Evolutionary conservation across 2,113 vertebrate species (phyloP).

Genomic region (Megaleporinus macrocephalus): DNA sequence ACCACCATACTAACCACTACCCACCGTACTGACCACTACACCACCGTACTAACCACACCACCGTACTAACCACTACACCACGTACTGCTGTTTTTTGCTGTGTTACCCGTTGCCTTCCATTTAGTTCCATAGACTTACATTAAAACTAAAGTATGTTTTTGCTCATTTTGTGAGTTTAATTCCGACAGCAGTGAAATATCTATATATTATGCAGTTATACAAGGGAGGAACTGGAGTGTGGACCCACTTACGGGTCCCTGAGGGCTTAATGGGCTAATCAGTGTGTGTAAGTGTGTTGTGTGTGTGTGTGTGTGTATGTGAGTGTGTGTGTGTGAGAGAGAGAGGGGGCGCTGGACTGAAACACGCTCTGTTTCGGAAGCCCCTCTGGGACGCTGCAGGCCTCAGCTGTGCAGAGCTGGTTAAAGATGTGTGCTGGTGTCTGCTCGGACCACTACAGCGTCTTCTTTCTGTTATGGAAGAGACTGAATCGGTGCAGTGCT

Average conservation of each 20-base stretch:
- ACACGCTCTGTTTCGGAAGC: constrained; percentile 34
- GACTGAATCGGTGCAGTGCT: constrained; percentile 17
- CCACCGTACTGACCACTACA: too few relatives aligned
- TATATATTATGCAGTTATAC: not conserved
- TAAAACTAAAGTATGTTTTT: too few relatives aligned
- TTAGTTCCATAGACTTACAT: too few relatives aligned
- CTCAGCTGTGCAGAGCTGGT: constrained; percentile 34
- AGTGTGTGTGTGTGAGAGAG: not conserved
- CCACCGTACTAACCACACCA: too few relatives aligned
- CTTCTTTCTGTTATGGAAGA: constrained; percentile 18
- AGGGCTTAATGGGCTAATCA: constrained; percentile 28
- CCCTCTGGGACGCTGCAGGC: constrained; percentile 28
- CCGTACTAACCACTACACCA: too few relatives aligned
- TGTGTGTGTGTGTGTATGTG: constrained; percentile 27
- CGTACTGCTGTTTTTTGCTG: too few relatives aligned
- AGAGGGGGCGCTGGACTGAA: constrained; percentile 36
- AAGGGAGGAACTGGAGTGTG: not conserved
- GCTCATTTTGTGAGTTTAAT: too few relatives aligned
- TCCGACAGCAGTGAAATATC: too few relatives aligned
- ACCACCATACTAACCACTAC: too few relatives aligned
- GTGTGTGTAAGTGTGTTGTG: not conserved
- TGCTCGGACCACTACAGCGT: constrained; percentile 28
- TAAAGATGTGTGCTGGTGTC: constrained; percentile 18
- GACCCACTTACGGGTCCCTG: not conserved
- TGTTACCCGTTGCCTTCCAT: too few relatives aligned